Evolutionary conservation across 2,797 vertebrate species (phyloP).

Genomic region (Notolepis coatsorum): DNA sequence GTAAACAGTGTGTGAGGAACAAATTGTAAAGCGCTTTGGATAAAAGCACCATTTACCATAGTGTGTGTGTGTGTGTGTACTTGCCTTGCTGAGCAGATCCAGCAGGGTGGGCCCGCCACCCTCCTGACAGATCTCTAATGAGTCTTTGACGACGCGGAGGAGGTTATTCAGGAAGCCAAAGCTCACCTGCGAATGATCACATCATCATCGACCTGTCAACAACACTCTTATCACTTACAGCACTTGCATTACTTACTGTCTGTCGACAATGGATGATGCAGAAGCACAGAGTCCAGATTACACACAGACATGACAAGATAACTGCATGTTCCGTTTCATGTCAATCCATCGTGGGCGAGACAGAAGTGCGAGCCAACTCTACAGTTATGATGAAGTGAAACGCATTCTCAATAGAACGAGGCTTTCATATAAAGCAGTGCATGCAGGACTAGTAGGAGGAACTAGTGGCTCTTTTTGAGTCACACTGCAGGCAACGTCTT

Average conservation of each 20-base stretch:
- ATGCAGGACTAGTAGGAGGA: too few relatives aligned
- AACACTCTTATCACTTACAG: neutral
- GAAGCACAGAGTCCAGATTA: neutral
- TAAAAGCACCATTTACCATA: too few relatives aligned
- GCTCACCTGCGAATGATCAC: constrained; percentile 82
- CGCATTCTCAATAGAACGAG: too few relatives aligned
- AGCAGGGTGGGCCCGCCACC: constrained; percentile 73
- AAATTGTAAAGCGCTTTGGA: too few relatives aligned
- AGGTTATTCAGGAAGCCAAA: constrained; percentile 87
- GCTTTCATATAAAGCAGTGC: too few relatives aligned
- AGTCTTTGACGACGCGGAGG: constrained; percentile 78
- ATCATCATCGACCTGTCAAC: constrained; percentile 5
- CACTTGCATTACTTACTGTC: neutral
- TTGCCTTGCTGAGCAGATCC: constrained; percentile 83
- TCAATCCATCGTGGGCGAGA: too few relatives aligned
- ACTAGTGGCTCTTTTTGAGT: too few relatives aligned
- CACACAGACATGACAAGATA: neutral
- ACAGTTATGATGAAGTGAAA: too few relatives aligned
- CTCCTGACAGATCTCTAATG: constrained; percentile 58
- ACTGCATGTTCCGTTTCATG: neutral
- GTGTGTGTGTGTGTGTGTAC: constrained; percentile 2
- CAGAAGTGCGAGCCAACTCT: too few relatives aligned
- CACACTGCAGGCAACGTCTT: too few relatives aligned
- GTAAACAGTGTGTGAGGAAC: too few relatives aligned
- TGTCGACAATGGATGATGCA: neutral